Conservation (phyloP, 2,797 vertebrate species). For the Lerista edwardsae region DNA sequence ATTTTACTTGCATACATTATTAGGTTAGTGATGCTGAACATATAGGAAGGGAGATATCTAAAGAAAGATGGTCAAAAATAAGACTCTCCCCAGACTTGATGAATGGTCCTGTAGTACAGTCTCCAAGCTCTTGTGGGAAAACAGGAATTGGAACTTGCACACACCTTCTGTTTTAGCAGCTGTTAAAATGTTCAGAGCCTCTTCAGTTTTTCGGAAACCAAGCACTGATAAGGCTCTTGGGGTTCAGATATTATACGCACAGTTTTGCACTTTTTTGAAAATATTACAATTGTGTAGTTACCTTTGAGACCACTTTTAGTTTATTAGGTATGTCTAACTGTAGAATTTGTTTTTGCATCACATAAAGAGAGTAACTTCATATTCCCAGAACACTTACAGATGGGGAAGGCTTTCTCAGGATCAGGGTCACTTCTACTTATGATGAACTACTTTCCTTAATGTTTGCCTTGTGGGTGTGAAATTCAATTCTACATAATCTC, state of each 20-base stretch:
- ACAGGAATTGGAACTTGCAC: neutral
- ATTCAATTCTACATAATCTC: neutral
- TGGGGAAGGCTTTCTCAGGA: neutral
- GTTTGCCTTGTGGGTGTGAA: conserved; percentile 1
- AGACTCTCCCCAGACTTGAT: neutral
- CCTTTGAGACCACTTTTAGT: neutral
- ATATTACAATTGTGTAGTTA: neutral
- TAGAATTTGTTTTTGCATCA: neutral
- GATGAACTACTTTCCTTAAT: neutral
- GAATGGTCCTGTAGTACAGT: neutral
- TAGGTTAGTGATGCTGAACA: neutral
- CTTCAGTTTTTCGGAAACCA: neutral
- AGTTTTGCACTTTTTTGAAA: neutral
- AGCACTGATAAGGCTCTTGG: too few species aligned
- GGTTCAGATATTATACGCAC: neutral
- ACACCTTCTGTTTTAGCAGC: neutral
- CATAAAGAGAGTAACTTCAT: neutral
- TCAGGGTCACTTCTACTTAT: neutral
- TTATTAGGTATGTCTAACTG: neutral
- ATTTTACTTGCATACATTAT: neutral
- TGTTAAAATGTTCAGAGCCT: neutral
- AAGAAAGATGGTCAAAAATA: too few species aligned
- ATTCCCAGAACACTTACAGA: neutral
- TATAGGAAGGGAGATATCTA: neutral
- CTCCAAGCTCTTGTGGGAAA: neutral